These are phyloP conservation scores for Panulirus ornatus DNA, from an alignment of 1,140 invertebrate species.

Conservation along the genomic window DNA sequence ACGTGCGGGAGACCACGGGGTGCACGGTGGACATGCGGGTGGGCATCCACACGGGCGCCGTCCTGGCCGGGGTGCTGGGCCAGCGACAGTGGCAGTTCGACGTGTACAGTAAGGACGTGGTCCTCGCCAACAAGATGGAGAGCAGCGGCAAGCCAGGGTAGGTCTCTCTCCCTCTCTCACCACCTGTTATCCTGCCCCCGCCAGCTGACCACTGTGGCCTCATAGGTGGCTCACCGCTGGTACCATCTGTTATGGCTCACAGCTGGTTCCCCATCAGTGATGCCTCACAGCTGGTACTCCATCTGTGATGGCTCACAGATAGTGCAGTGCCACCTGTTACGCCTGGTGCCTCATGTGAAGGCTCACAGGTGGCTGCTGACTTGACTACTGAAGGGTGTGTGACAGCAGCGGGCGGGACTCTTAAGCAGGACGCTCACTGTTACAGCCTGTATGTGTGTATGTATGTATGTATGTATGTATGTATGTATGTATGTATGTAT, in stretches of 20 bases:
- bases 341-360: too few relatives aligned
- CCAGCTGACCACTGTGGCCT: too few relatives aligned
- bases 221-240: too few relatives aligned
- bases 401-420: too few relatives aligned
- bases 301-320: neutral
- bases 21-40: conserved; percentile 98
- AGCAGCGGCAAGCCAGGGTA: conserved; percentile 96
- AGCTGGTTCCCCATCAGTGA: neutral
- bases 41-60: conserved; percentile 97
- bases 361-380: too few relatives aligned
- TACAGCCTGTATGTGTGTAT: neutral
- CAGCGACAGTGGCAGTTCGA: conserved; percentile 99
- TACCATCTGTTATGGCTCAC: too few relatives aligned
- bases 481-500: neutral
- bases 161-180: neutral
- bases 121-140: conserved; percentile 99
- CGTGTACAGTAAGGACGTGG: conserved; percentile 98
- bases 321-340: neutral
- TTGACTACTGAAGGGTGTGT: too few relatives aligned
- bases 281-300: neutral
- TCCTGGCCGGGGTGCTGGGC: conserved; percentile 96
- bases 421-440: too few relatives aligned
- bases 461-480: neutral
- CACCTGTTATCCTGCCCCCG: too few relatives aligned
- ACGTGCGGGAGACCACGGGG: conserved; percentile 96